These are phyloP conservation scores for Hypocryptadius cinnamomeus DNA, from an alignment of 2,113 vertebrate genomes.

Conservation along the genomic window DNA sequence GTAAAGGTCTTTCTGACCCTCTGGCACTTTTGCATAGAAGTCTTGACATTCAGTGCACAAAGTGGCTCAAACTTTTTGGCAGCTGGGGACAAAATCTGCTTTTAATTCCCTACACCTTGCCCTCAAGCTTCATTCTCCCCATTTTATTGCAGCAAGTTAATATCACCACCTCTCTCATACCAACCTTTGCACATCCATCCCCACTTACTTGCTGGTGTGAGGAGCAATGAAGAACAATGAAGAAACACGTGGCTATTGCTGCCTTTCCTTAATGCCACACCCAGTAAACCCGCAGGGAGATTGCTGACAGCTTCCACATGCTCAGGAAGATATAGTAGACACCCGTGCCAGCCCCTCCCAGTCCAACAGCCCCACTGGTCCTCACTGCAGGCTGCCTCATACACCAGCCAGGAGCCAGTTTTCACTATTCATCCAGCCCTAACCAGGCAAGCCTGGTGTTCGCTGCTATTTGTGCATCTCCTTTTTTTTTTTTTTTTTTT, in stretches of 20 bases:
- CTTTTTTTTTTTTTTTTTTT: background rate
- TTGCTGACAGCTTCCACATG: background rate
- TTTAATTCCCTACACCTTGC: background rate
- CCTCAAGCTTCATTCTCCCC: background rate
- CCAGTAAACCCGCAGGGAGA: background rate
- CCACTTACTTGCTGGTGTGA: background rate
- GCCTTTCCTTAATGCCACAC: background rate
- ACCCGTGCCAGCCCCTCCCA: accelerated
- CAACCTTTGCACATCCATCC: accelerated
- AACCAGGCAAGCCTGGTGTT: background rate
- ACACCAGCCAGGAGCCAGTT: background rate
- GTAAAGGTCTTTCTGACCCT: background rate
- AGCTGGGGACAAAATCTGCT: background rate
- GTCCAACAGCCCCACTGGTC: background rate
- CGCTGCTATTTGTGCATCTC: background rate
- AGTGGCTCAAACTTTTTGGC: background rate
- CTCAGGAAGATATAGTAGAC: accelerated
- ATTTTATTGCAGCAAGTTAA: background rate
- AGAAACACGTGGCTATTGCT: background rate
- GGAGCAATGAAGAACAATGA: background rate
- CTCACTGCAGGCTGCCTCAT: accelerated
- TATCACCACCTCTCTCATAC: background rate
- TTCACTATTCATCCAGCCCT: background rate
- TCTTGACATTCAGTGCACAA: background rate
- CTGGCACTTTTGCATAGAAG: background rate